A percentile compares a stretch with the other conserved stretches of the same genome.
These are phyloP conservation scores for Clamator glandarius DNA, from an alignment of 2,797 vertebrate species.

Conservation along the genomic window DNA sequence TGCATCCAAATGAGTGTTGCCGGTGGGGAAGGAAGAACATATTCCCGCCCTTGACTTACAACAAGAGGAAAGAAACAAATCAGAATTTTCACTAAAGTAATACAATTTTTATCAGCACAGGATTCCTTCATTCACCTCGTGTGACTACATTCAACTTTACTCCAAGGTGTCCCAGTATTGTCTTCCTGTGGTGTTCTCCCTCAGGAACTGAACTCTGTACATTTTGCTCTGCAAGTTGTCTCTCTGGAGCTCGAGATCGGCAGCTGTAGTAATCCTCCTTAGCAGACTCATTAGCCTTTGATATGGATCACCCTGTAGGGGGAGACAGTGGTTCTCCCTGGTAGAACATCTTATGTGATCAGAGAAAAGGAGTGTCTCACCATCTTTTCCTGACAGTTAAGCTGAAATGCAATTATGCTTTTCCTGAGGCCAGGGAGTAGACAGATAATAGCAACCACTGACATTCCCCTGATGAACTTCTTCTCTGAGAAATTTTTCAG, in stretches of 20 bases:
- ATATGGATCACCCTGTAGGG: slow-evolving; percentile 55
- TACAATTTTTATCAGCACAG: neutral
- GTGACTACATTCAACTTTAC: neutral
- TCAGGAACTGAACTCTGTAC: neutral
- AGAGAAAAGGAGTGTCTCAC: slow-evolving; percentile 10
- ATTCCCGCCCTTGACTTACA: slow-evolving; percentile 9
- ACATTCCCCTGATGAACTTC: neutral
- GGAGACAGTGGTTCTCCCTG: slow-evolving; percentile 47
- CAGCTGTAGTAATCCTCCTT: slow-evolving; percentile 6
- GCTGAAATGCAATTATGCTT: slow-evolving; percentile 47
- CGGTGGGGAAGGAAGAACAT: neutral
- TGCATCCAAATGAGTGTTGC: slow-evolving; percentile 45
- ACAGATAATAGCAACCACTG: slow-evolving; percentile 11
- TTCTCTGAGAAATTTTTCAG: neutral
- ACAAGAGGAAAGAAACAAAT: neutral
- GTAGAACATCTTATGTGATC: slow-evolving; percentile 11
- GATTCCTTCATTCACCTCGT: neutral
- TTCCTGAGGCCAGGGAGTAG: slow-evolving; percentile 31
- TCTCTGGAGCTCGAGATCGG: neutral
- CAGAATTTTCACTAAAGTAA: neutral
- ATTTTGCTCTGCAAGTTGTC: neutral
- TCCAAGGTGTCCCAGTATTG: neutral
- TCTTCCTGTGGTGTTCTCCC: neutral
- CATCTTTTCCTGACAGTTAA: slow-evolving; percentile 10
- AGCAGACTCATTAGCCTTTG: slow-evolving; percentile 44